Conservation (phyloP, 2,113 vertebrate genomes). For the Leptodactylus fuscus region DNA sequence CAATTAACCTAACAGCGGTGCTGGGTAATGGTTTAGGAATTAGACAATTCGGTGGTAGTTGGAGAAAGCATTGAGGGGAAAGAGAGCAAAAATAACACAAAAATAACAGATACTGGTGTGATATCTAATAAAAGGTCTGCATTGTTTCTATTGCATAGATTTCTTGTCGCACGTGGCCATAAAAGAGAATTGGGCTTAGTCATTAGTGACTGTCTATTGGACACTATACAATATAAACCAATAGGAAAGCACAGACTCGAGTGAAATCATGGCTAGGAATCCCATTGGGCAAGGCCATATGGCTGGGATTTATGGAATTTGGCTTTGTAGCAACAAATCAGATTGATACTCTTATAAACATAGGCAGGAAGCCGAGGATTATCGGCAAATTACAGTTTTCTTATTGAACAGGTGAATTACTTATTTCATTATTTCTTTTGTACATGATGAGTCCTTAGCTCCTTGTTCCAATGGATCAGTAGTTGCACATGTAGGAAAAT, state of each 20-base stretch:
- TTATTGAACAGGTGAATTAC: too few species aligned
- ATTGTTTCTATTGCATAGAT: background rate
- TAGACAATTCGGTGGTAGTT: background rate
- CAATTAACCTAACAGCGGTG: slow-evolving; percentile 9
- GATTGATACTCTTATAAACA: background rate
- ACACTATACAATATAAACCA: background rate
- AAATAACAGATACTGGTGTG: background rate
- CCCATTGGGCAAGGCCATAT: background rate
- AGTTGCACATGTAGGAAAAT: too few species aligned
- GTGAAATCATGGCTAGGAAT: background rate
- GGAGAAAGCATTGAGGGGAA: background rate
- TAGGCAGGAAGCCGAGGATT: background rate
- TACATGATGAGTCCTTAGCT: too few species aligned
- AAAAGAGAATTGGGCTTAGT: background rate
- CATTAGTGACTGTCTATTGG: background rate
- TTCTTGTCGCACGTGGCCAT: background rate
- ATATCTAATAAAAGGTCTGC: background rate
- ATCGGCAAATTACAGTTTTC: too few species aligned
- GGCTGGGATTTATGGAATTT: background rate
- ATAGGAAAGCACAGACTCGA: background rate
- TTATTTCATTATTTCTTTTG: too few species aligned
- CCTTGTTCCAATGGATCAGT: too few species aligned
- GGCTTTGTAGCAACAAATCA: background rate
- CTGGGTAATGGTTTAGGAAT: background rate
- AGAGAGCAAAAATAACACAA: too few species aligned